Evolutionary conservation across 2,888 invertebrate genomes (phyloP), one percentile per base, ranked within the genome.

Genomic region (Callosobruchus maculatus): DNA sequence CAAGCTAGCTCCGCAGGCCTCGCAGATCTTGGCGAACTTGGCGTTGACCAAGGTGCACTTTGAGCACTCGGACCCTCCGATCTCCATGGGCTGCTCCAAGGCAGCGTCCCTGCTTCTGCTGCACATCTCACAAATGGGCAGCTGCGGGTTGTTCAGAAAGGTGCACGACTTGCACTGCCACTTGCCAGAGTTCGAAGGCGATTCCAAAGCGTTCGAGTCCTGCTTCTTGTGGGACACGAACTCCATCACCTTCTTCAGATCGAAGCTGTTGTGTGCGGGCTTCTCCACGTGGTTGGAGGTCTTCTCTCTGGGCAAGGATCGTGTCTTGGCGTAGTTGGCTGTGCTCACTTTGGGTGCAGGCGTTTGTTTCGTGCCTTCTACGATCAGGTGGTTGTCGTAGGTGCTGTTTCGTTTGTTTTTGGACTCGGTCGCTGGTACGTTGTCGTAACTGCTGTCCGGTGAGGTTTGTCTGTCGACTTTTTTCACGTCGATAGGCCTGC

Each of bases 121-220:
- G 81, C 94, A 94, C 90, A 94, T 94, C 77, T 93, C 93, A 83
- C 94, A 95, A 22, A 93, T 92, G 18, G 89, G 89, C 22, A 85
- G 85, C 0, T 83, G 80, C 0, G 84, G 81, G 1, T 85, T 85
- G 82, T 95, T 95, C 20, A 92, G 84, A 84, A 89, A 94, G 0
- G 95, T 95, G 85, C 95, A 95, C 0, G 91, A 89, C 0, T 88
- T 88, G 83, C 94, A 95, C 77, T 91, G 90, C 95, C 94, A 95
- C 76, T 73, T 77, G 21, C 13, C 69, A 4, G 68, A 70, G 20
- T 5, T 70, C 2, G 26, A 13, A 5, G 4, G 20, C 26, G 70
- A 74, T 2, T 73, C 72, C 22, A 75, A 76, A 2, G 26, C 20
- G 22, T 79, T 78, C 68, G 68, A 20, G 9, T 68, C 22, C 7